phyloP scores from a whole-genome alignment of 2,113 vertebrate species.

The Nyctereutes procyonoides region DNA sequence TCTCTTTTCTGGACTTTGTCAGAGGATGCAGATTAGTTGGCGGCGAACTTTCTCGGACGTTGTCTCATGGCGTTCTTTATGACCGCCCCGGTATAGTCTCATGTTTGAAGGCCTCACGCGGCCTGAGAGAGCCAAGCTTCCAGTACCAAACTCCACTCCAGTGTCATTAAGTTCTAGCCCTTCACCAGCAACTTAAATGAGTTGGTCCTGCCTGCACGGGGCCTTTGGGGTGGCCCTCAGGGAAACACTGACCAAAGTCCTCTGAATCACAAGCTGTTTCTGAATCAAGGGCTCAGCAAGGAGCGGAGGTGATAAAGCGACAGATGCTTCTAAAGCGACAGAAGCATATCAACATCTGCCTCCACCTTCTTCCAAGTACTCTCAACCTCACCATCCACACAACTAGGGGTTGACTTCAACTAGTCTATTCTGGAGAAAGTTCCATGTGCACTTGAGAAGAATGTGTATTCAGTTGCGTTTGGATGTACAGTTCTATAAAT shows the following conservation, averaged over 20 bases:
- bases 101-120: background rate
- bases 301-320: background rate
- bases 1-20: background rate
- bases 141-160: background rate
- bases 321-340: too few relatives aligned
- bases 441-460: too few relatives aligned
- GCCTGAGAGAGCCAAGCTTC: background rate
- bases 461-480: too few relatives aligned
- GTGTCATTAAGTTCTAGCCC: background rate
- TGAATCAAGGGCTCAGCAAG: background rate
- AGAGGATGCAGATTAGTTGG: background rate
- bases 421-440: too few relatives aligned
- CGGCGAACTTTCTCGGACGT: background rate
- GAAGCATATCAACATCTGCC: background rate
- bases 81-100: background rate
- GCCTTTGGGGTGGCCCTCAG: background rate
- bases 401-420: too few relatives aligned
- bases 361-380: background rate
- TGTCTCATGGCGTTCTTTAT: background rate
- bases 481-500: too few relatives aligned
- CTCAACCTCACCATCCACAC: background rate
- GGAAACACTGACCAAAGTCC: background rate
- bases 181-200: background rate
- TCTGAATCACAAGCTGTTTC: too few relatives aligned
- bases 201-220: background rate